phyloP scores from a whole-genome alignment of 2,888 invertebrate genomes.

The Trachelus troglodyta region DNA sequence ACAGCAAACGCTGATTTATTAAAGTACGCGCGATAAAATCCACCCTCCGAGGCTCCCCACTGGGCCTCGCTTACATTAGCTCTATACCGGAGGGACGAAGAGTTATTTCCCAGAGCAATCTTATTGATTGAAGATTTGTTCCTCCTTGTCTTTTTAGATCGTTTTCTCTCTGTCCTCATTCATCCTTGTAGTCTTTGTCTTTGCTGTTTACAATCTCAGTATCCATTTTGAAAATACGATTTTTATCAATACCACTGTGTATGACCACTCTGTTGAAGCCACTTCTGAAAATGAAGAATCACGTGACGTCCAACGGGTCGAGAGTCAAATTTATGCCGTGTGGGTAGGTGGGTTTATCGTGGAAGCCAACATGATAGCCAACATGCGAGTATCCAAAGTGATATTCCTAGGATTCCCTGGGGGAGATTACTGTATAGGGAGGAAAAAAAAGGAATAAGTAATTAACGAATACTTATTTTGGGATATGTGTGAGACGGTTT shows the following conservation, averaged over 20 bases:
- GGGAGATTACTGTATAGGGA: neutral
- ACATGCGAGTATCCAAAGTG: neutral
- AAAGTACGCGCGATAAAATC: conserved; percentile 16
- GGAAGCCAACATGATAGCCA: neutral
- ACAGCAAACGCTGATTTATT: conserved; percentile 29
- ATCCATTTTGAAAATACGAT: neutral
- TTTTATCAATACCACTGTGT: neutral
- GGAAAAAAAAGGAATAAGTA: neutral
- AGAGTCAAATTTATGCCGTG: neutral
- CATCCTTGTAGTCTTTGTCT: neutral
- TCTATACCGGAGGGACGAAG: neutral
- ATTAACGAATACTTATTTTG: neutral
- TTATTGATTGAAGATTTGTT: neutral
- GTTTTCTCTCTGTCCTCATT: neutral
- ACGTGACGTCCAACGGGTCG: neutral
- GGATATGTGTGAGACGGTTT: neutral
- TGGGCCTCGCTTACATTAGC: neutral
- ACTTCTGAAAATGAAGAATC: neutral
- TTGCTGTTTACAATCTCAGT: neutral
- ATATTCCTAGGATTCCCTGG: neutral
- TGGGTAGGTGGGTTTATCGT: neutral
- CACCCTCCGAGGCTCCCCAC: neutral
- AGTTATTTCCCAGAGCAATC: neutral
- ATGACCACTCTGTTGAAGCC: neutral
- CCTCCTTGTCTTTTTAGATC: neutral